Conservation (phyloP, 1,140 invertebrate genomes). For the Maniola jurtina region DNA sequence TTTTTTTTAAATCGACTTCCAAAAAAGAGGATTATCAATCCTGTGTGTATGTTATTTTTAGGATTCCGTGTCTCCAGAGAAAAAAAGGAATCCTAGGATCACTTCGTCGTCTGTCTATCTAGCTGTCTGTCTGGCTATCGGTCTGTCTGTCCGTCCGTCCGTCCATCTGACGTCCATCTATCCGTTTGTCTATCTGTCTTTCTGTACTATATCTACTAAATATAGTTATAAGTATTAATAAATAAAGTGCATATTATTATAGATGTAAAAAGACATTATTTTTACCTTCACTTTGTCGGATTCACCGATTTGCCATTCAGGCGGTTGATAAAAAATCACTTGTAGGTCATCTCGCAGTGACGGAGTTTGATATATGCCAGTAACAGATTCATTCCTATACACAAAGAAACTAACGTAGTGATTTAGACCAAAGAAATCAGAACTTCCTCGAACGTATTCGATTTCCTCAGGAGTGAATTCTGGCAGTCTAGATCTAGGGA, state of each 20-base stretch:
- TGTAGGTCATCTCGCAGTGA: constrained; percentile 45
- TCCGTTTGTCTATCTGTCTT: no score
- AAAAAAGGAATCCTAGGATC: no score
- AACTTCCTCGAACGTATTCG: constrained; percentile 54
- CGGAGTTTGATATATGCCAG: constrained; percentile 34
- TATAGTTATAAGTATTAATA: no score
- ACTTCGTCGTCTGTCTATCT: background rate
- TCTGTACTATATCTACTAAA: no score
- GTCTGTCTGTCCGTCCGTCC: background rate
- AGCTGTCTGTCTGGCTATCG: background rate
- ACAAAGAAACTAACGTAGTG: constrained; percentile 72
- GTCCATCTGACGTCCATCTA: no score
- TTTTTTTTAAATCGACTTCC: no score
- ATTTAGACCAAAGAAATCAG: constrained; percentile 82
- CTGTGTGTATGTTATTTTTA: no score
- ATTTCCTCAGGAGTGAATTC: constrained; percentile 59
- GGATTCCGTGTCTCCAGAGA: no score
- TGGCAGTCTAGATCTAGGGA: constrained; percentile 59
- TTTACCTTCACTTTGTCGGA: constrained; percentile 39
- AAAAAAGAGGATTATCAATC: no score
- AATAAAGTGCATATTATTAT: background rate
- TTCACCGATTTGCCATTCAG: constrained; percentile 38
- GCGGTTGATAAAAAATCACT: constrained; percentile 31
- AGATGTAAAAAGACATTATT: constrained; percentile 6
- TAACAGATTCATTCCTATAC: constrained; percentile 46